Evolutionary conservation across 1,140 invertebrate genomes (phyloP), one percentile per base, ranked within the genome.

Genomic region (Heliconius hermathena): DNA sequence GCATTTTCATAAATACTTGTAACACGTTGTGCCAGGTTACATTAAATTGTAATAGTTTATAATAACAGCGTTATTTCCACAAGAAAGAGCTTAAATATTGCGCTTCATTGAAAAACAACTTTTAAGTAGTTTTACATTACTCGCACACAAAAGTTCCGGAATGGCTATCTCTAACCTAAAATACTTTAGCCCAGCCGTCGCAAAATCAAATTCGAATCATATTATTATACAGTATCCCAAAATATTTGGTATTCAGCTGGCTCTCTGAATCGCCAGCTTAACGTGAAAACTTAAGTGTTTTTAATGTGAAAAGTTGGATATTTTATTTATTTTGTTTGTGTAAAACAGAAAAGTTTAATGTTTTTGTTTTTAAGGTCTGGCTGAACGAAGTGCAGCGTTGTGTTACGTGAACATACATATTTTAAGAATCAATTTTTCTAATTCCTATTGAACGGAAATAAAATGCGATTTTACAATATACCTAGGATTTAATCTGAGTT

Each of bases 151-250:
- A 66, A 66, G 22, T 66, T 29, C 60, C 3, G 3, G n/a, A 60
- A 60, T 26, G 20, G 54, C 54, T 22, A 66, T 11, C 60, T 9
- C 22, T 38, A 72, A 72, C 71, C 38, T 72, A 41, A 22, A 72
- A 72, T 41, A 41, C 33, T 72, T 41, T n/a, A 72, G 38, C 18
- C 36, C 29, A 72, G 71, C 71, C 29, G 71, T 72, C 36, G 71
- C 71, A 41, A n/a, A 36, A 72, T 72, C 71, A 38, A 72, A 72
- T 41, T 72, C 71, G 20, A 72, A 72, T 72, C 71, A 38, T 38
- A 72, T 41, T 33, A 71, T 33, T 66, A 66, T 66, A 29, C 60
- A 29, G 60, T 57, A 66, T 29, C 22, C 60, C 60, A 66, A 66
- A 66, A 66, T 66, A 66, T 66, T 66, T 66, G 60, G 60, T 66